phyloP scores from a whole-genome alignment of 1,140 invertebrate species.

The Drosophila albomicans region DNA sequence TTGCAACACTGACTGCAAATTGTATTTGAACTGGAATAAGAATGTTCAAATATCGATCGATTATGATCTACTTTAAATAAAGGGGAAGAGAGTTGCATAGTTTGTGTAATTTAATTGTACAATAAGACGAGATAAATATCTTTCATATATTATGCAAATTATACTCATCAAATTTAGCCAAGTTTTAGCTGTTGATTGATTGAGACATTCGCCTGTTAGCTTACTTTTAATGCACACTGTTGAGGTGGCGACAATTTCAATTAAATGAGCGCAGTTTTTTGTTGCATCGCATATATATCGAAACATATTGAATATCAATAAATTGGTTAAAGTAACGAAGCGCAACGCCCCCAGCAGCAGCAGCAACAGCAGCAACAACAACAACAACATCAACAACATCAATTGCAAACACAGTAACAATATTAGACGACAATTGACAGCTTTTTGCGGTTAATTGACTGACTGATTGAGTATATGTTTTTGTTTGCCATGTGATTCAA shows the following conservation, averaged over 20 bases:
- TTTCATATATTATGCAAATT: too few species aligned
- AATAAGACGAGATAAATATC: too few species aligned
- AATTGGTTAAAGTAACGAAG: slow-evolving; percentile 67
- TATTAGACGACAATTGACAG: slow-evolving; percentile 42
- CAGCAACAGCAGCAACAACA: slow-evolving; percentile 2
- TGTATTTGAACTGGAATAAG: not conserved
- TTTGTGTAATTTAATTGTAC: too few species aligned
- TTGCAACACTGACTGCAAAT: not conserved
- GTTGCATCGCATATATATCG: slow-evolving; percentile 55
- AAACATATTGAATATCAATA: slow-evolving; percentile 75
- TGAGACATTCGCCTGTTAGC: not conserved
- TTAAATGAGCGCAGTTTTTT: slow-evolving; percentile 59
- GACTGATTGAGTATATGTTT: not conserved
- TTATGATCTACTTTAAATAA: too few species aligned
- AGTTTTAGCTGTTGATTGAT: not conserved
- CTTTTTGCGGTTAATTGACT: slow-evolving; percentile 42
- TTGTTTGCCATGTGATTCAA: slow-evolving; percentile 6
- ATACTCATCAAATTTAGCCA: not conserved
- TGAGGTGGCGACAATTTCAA: slow-evolving; percentile 37
- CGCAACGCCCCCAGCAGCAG: slow-evolving; percentile 53
- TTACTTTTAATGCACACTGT: slow-evolving; percentile 26
- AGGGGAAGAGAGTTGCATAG: too few species aligned
- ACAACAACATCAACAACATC: slow-evolving; percentile 16
- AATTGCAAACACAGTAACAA: slow-evolving; percentile 23
- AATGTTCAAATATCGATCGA: too few species aligned